Evolutionary conservation across 2,888 invertebrate species (phyloP).

Genomic region (Drosophila paracracens): DNA sequence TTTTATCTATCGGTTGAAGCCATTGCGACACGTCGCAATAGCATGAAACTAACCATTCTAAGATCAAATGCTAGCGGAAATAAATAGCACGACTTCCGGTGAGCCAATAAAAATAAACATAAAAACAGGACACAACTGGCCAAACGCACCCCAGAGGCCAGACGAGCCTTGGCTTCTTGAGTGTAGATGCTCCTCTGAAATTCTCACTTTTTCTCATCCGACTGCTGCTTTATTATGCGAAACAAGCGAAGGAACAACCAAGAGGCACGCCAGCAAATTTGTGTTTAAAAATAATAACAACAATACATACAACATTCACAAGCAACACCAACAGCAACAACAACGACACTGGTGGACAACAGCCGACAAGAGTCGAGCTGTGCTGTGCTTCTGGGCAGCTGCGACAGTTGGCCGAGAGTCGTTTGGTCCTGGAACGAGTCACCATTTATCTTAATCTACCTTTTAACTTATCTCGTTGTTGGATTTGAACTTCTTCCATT

Average conservation of each 20-base stretch:
- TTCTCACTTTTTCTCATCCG: conserved; percentile 35
- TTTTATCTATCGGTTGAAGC: conserved; percentile 48
- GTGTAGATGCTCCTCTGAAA: conserved; percentile 16
- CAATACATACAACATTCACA: conserved; percentile 28
- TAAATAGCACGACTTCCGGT: conserved; percentile 74
- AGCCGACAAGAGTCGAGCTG: conserved; percentile 22
- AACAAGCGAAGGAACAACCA: conserved; percentile 74
- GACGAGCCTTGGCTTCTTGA: conserved; percentile 2
- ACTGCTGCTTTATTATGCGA: conserved; percentile 78
- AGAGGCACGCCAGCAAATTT: conserved; percentile 69
- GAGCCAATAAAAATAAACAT: conserved; percentile 77
- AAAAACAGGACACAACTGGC: conserved; percentile 74
- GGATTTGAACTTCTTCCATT: conserved; percentile 61
- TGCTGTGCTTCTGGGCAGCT: conserved; percentile 14
- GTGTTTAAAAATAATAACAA: conserved; percentile 74
- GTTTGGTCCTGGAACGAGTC: conserved; percentile 59
- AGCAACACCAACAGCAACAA: conserved; percentile 1
- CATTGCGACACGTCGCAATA: conserved; percentile 12
- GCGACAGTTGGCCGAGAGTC: conserved; percentile 47
- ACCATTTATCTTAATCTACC: conserved; percentile 82
- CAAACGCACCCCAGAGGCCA: conserved; percentile 72
- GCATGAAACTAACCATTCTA: conserved; percentile 67
- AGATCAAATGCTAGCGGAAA: conserved; percentile 76
- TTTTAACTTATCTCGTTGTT: conserved; percentile 81
- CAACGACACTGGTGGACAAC: conserved; percentile 1